Evolutionary conservation across 1,140 invertebrate genomes (phyloP).

Genomic region (Penaeus japonicus): DNA sequence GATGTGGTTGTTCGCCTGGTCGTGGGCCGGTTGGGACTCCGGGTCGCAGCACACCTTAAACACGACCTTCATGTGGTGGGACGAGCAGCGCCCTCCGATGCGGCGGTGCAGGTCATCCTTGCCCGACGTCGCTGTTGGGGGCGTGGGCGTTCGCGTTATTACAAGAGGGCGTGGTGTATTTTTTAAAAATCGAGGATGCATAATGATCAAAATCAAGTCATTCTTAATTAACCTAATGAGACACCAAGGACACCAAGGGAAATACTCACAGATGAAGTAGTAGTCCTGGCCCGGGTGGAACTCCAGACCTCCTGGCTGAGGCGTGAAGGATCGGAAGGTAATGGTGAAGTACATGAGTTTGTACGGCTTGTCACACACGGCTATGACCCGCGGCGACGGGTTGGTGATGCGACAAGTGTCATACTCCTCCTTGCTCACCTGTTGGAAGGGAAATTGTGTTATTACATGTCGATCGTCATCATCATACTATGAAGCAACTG

Average conservation of each 20-base stretch:
- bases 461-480: not conserved
- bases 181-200: not conserved
- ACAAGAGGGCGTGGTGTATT: not conserved
- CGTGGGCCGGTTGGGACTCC: conserved; percentile 11
- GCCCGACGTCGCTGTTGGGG: conserved; percentile 78
- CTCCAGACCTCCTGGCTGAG: conserved; percentile 91
- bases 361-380: conserved; percentile 93
- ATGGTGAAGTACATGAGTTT: conserved; percentile 96
- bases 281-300: conserved; percentile 94
- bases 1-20: conserved; percentile 51
- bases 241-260: not conserved
- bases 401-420: conserved; percentile 95
- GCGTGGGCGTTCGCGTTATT: not conserved
- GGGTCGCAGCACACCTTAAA: conserved; percentile 77
- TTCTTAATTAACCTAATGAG: not conserved
- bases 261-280: conserved; percentile 88
- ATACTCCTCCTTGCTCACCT: conserved; percentile 92
- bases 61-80: conserved; percentile 94
- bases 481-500: not conserved
- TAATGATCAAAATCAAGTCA: not conserved
- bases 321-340: conserved; percentile 94
- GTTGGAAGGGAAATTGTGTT: conserved; percentile 26
- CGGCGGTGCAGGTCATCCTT: conserved; percentile 89
- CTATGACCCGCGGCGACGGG: conserved; percentile 89
- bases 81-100: conserved; percentile 87